Conservation (phyloP, 2,797 vertebrate species). For the Mus minutoides region DNA sequence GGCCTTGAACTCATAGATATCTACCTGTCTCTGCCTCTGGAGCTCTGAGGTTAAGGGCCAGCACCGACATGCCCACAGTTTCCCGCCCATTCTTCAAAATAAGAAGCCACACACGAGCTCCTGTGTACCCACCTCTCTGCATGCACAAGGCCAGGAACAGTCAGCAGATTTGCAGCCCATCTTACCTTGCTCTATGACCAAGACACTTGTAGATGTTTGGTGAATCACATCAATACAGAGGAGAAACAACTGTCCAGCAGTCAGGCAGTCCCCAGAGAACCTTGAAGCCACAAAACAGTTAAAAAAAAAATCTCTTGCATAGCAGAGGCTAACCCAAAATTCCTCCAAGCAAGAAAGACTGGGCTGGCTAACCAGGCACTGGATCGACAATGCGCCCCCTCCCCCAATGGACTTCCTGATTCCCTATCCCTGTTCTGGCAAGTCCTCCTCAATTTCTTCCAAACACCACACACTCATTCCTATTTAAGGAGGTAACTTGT, state of each 20-base stretch:
- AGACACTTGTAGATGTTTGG: neutral
- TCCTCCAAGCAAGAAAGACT: neutral
- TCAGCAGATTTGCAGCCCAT: neutral
- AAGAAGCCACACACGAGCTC: neutral
- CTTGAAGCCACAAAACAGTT: neutral
- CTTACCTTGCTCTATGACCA: neutral
- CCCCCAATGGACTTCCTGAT: neutral
- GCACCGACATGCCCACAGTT: neutral
- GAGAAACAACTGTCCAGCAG: neutral
- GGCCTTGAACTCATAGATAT: neutral
- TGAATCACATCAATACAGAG: conserved; percentile 6
- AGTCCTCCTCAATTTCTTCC: neutral
- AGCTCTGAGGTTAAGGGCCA: neutral
- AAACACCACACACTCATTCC: conserved; percentile 7
- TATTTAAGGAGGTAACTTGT: conserved; percentile 39
- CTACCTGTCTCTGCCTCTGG: neutral
- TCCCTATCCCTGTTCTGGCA: neutral
- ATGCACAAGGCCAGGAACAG: neutral
- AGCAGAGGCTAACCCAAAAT: neutral
- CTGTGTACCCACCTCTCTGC: neutral
- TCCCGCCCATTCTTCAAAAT: neutral
- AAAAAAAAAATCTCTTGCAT: neutral
- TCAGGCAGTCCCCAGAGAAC: neutral
- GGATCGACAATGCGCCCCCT: too few relatives aligned
- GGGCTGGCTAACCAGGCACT: neutral